Base-by-base conservation (phyloP, 2,888 invertebrate species). In the Diabrotica balteata region DNA sequence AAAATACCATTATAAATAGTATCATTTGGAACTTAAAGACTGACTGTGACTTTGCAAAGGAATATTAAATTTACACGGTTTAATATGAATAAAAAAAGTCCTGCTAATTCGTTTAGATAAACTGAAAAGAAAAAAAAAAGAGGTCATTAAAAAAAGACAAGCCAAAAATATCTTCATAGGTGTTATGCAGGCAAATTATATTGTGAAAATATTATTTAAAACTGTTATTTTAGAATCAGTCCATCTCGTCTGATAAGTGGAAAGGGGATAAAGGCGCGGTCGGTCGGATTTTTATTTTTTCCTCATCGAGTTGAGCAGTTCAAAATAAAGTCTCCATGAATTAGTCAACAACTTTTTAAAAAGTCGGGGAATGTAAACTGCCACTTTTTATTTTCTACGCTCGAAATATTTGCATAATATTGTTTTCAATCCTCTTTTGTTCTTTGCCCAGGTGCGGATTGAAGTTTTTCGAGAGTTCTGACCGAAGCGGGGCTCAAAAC, bases 291-390 rank as follows among this genome's bases (percentile, higher is more conserved):
- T 57, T 58, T 59, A 47, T 65, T 60, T 65, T 64, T 57, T 62
- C 53, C 55, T 62, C 62, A 61, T 68, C 68, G 67, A 60, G 63
- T 67, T 63, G 54, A 59, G 51, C 63, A 62, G 58, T 65, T 57
- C 62, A 76, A 79, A 80, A 80, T 80, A 80, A 59, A 81, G 80
- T 80, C 79, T 78, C 78, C 77, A 81, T 81, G 81, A 82, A 82
- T 82, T 82, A 82, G 81, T 81, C 81, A 82, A 81, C 81, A 80
- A 81, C 79, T 81, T 82, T 82, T 81, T 59, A 81, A 68, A 81
- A 73, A 80, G 81, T 81, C 79, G 78, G 78, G 79, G 77, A 80
- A 81, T 81, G 81, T 81, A 81, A 80, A 81, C 81, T 81, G 81
- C 81, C 81, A 80, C 80, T 80, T 81, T 80, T 81, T 80, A 80